Base-by-base conservation (phyloP, 2,888 invertebrate genomes). In the Zeuzera pyrina region DNA sequence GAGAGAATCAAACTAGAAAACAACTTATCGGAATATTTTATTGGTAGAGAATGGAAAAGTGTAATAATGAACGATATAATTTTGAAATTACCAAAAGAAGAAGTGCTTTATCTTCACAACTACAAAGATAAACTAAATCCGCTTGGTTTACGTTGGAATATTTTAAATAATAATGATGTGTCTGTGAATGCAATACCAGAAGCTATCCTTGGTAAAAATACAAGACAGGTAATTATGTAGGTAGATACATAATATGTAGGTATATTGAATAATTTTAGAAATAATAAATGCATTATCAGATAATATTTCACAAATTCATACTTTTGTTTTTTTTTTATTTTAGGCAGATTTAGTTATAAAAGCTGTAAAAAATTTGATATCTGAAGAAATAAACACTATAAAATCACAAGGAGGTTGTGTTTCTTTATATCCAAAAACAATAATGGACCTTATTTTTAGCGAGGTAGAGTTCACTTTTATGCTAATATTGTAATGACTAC, bases 1-100 rank as follows among this genome's bases (percentile, higher is more conserved):
- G 95, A 95, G 74, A 85, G 95, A 59, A 87, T 95, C 39, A 83
- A 90, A 38, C 79, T 95, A 27, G 95, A 95, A 70, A 69, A 77
- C 35, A 85, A 93, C 36, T 72, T 89, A 38, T 53, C 74, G 61
- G 88, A 73, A 38, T 87, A 87, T 46, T 63, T 78, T 26, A 41
- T 54, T 8, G 57, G 57, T 8, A 57, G 63, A 55, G 47, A 59
- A 41, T 84, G 84, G 84, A 64, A 53, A 35, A 62, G 61, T 24
- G 39, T 63, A 2, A 13, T 45, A 12, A 31, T 76, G 14, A 13
- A 15, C 38, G 49, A 53, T 8, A 38, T 81, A 7, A 35, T 41
- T 8, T 22, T 84, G 11, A 66, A 64, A 33, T 28, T 83, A 22
- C 36, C 73, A 7, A 61, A 71, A 40, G 79, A 84, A 27, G 85